Percentiles rank a stretch among this genome's conserved stretches.
Conservation (phyloP, 64 coral and sea anemone species). For the Stylophora pistillata region DNA sequence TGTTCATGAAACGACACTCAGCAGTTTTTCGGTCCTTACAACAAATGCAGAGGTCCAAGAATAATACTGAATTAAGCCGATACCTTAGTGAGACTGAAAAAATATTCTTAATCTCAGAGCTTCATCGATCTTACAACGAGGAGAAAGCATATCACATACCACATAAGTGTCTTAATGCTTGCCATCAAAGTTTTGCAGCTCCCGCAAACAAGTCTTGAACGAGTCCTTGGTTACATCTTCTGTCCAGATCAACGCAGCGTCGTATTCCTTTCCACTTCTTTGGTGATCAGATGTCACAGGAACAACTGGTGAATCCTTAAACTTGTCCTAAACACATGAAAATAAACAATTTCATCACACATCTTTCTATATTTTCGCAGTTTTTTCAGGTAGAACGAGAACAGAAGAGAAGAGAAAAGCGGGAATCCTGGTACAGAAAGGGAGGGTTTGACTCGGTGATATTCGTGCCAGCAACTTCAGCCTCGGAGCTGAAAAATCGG, state of each 20-base stretch:
- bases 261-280: constrained; percentile 6
- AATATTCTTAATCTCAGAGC: no score
- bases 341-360: not conserved
- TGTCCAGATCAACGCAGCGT: constrained; percentile 44
- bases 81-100: not conserved
- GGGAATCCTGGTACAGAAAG: no score
- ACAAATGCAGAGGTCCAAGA: no score
- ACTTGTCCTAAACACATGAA: constrained; percentile 22
- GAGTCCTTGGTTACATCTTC: constrained; percentile 42
- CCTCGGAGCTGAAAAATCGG: no score
- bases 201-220: constrained; percentile 45
- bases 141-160: constrained; percentile 22
- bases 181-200: constrained; percentile 65
- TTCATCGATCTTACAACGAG: no score
- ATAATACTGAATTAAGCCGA: not conserved
- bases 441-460: no score
- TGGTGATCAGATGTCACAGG: constrained; percentile 45
- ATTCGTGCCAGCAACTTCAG: no score
- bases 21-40: no score
- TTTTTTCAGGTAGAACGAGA: no score
- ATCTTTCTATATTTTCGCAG: not conserved
- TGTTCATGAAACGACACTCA: no score
- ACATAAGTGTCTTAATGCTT: constrained; percentile 44
- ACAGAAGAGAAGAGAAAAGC: no score
- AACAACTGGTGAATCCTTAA: constrained; percentile 8